These are phyloP conservation scores for Eolophus roseicapilla DNA, from an alignment of 2,113 vertebrate species.

Conservation along the genomic window DNA sequence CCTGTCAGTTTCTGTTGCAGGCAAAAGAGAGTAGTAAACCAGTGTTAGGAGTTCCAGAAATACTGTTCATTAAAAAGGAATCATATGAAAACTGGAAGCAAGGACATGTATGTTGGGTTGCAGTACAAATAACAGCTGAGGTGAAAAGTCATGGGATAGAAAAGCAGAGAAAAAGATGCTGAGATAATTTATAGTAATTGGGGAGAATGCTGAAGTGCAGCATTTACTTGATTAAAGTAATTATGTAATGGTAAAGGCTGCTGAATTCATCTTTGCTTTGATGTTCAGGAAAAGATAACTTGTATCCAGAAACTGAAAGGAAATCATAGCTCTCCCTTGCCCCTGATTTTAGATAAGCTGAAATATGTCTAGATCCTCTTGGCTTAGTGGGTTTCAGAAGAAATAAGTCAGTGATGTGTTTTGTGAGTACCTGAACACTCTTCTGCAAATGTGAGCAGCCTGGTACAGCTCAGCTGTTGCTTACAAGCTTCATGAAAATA, in stretches of 20 bases:
- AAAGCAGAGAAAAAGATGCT: background rate
- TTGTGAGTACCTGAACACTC: background rate
- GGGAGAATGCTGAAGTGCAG: background rate
- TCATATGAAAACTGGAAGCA: background rate
- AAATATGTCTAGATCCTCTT: background rate
- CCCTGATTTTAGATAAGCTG: background rate
- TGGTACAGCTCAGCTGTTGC: background rate
- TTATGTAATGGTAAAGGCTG: background rate
- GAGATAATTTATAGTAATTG: background rate
- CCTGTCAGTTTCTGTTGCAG: background rate
- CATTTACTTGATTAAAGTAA: background rate
- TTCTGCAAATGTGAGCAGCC: background rate
- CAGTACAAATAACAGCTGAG: background rate
- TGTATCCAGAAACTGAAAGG: background rate
- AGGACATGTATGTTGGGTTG: background rate
- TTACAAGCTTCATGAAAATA: background rate
- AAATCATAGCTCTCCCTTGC: background rate
- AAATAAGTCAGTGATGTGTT: background rate
- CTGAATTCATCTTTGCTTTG: background rate
- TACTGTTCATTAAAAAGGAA: background rate
- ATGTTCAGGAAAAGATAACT: background rate
- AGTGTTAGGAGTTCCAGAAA: background rate
- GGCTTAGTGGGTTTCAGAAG: background rate
- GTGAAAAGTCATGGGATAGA: background rate
- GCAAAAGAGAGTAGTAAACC: background rate